These are phyloP conservation scores for Dallia pectoralis DNA, from an alignment of 2,797 vertebrate species.

Conservation along the genomic window DNA sequence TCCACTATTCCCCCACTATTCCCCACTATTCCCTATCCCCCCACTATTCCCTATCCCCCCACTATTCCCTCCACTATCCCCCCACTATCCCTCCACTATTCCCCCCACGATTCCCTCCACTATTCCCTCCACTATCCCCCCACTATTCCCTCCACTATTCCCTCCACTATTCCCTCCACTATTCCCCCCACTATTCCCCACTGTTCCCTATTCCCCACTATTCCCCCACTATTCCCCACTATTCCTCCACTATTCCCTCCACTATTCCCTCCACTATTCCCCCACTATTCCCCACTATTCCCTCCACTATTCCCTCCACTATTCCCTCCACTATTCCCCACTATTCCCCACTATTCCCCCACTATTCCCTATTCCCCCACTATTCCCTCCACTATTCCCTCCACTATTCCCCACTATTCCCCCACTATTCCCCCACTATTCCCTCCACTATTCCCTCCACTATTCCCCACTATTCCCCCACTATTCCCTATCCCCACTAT, in stretches of 20 bases:
- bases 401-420: no score
- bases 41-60: slow-evolving; percentile 30
- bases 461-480: no score
- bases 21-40: slow-evolving; percentile 50
- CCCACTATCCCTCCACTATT: slow-evolving; percentile 39
- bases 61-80: slow-evolving; percentile 42
- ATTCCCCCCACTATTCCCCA: slow-evolving; percentile 36
- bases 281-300: slow-evolving; percentile 48
- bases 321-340: slow-evolving; percentile 36
- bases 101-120: slow-evolving; percentile 38
- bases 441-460: no score
- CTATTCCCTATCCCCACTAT: no score
- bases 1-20: slow-evolving; percentile 27
- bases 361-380: no score
- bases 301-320: slow-evolving; percentile 35
- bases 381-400: no score
- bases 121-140: slow-evolving; percentile 18
- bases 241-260: slow-evolving; percentile 49
- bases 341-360: no score
- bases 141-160: slow-evolving; percentile 50
- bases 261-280: slow-evolving; percentile 21
- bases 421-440: no score
- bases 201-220: slow-evolving; percentile 23
- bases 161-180: slow-evolving; percentile 35
- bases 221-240: no score